Evolutionary conservation across 2,888 invertebrate species (phyloP).

Genomic region (Epinotia nisella): DNA sequence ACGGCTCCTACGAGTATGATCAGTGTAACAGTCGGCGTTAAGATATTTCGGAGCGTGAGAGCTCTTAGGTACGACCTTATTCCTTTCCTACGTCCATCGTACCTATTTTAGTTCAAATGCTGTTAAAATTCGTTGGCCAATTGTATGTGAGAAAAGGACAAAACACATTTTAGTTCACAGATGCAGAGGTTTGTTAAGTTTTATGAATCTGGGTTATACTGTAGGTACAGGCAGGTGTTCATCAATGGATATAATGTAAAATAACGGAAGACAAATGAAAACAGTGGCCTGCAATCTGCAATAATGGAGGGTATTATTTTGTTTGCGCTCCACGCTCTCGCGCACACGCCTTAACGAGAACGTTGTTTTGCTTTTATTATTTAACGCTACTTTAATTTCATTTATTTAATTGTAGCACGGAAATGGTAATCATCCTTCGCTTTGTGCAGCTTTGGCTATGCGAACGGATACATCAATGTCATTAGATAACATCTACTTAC

Average conservation of each 20-base stretch:
- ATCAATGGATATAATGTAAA: slow-evolving; percentile 42
- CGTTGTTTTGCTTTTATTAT: slow-evolving; percentile 72
- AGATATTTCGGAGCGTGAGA: no score
- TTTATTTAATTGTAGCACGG: slow-evolving; percentile 49
- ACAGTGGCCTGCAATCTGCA: slow-evolving; percentile 47
- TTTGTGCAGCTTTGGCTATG: slow-evolving; percentile 29
- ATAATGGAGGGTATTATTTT: slow-evolving; percentile 62
- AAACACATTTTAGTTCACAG: not conserved
- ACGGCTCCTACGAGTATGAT: no score
- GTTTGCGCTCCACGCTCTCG: slow-evolving; percentile 74
- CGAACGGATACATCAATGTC: slow-evolving; percentile 39
- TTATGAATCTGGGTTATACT: not conserved
- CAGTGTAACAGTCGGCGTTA: not conserved
- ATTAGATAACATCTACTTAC: slow-evolving; percentile 41
- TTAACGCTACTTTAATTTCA: slow-evolving; percentile 63
- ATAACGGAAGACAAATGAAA: slow-evolving; percentile 54
- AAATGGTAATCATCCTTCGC: slow-evolving; percentile 44
- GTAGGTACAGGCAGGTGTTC: slow-evolving; percentile 5
- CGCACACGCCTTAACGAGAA: slow-evolving; percentile 63
- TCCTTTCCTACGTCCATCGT: no score
- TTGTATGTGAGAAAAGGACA: not conserved
- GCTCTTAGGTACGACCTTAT: no score
- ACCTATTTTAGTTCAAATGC: no score
- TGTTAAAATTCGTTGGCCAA: no score
- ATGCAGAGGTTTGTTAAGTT: not conserved